Percentiles rank a stretch among this genome's conserved stretches.
phyloP scores from a whole-genome alignment of 2,113 vertebrate genomes.

The Eulemur macaco region DNA sequence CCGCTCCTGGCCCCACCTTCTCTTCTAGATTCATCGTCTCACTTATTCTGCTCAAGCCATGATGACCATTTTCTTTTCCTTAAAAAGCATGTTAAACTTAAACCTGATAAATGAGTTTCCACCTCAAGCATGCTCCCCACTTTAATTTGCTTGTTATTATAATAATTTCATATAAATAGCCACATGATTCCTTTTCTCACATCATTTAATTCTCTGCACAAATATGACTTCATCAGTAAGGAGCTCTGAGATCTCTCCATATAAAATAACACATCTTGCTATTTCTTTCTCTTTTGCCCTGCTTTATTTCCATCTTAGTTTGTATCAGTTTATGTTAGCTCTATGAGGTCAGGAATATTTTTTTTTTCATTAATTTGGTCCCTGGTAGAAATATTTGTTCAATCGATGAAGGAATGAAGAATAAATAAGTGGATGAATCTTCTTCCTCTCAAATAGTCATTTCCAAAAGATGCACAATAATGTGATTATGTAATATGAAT shows the following conservation, averaged over 20 bases:
- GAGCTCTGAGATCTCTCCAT: neutral
- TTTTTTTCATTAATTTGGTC: neutral
- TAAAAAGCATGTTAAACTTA: neutral
- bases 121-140: neutral
- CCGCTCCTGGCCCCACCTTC: no score
- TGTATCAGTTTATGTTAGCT: neutral
- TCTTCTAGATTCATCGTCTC: neutral
- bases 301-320: neutral
- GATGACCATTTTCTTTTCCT: neutral
- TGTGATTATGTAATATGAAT: neutral
- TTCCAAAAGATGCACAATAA: neutral
- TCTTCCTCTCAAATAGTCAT: neutral
- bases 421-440: neutral
- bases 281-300: neutral
- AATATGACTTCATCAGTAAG: neutral
- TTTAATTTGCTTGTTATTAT: neutral
- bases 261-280: neutral
- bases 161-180: neutral
- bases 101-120: neutral
- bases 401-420: neutral
- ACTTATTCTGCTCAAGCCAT: neutral
- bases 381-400: neutral
- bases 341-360: neutral
- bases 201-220: neutral
- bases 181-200: neutral